A percentile compares a stretch with the other conserved stretches of the same genome.
These are phyloP conservation scores for Motacilla alba DNA, from an alignment of 2,113 vertebrate species.

Conservation along the genomic window DNA sequence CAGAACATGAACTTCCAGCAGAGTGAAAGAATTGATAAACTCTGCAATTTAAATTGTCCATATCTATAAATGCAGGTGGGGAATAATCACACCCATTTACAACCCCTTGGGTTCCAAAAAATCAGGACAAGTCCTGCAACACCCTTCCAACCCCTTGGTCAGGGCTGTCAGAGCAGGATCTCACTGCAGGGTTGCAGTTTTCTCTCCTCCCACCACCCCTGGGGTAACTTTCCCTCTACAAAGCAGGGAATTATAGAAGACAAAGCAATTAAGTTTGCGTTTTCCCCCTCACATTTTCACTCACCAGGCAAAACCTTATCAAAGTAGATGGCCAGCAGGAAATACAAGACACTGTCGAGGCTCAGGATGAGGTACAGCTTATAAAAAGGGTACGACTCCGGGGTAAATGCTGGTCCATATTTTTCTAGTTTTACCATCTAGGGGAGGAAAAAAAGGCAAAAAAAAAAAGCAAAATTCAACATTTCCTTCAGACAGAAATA, in stretches of 20 bases:
- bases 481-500: not conserved
- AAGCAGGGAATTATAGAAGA: not conserved
- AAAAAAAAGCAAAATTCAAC: not conserved
- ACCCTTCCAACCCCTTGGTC: not conserved
- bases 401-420: constrained; percentile 60
- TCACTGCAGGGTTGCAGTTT: not conserved
- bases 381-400: constrained; percentile 74
- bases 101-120: not conserved
- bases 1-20: rapidly evolving
- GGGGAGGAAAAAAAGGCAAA: not conserved
- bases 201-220: not conserved
- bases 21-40: rapidly evolving
- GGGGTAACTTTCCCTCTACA: not conserved
- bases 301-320: constrained; percentile 87
- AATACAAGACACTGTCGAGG: constrained; percentile 82
- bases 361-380: constrained; percentile 74
- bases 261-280: not conserved
- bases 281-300: not conserved
- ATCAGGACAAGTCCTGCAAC: not conserved
- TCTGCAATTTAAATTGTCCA: not conserved
- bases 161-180: not conserved
- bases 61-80: not conserved
- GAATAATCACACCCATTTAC: not conserved
- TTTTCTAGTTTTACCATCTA: constrained; percentile 82
- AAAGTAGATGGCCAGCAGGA: constrained; percentile 83